A percentile compares a stretch with the other conserved stretches of the same genome.
phyloP scores from a whole-genome alignment of 1,140 invertebrate species.

The Phenacoccus solenopsis region DNA sequence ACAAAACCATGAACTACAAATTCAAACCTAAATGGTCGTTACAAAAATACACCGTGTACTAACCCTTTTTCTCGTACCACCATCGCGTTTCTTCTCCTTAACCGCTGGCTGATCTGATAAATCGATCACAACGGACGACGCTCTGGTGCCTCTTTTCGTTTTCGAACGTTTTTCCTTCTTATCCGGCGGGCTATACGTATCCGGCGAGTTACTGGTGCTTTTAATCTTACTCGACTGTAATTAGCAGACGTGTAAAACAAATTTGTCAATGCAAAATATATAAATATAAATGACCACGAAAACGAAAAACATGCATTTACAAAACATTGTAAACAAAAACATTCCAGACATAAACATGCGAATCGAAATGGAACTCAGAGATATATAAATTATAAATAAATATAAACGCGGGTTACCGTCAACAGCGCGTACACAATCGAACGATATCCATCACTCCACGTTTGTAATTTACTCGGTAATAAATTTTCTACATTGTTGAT shows the following conservation, averaged over 20 bases:
- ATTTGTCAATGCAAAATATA: not conserved
- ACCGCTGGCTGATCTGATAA: not conserved
- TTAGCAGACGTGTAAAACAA: not conserved
- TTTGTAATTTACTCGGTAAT: too few species aligned
- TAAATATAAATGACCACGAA: too few species aligned
- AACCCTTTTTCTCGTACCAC: not conserved
- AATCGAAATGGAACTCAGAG: too few species aligned
- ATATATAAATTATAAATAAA: too few species aligned
- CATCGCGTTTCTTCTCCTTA: constrained; percentile 10
- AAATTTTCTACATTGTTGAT: too few species aligned
- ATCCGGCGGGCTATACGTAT: not conserved
- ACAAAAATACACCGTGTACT: not conserved
- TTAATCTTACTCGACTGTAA: constrained; percentile 5
- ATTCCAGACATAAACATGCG: too few species aligned
- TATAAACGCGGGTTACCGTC: too few species aligned
- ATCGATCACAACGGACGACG: not conserved
- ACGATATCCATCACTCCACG: too few species aligned
- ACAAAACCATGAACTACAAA: not conserved
- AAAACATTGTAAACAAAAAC: too few species aligned
- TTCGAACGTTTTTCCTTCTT: constrained; percentile 12
- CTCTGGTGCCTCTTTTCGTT: not conserved
- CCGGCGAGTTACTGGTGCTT: constrained; percentile 7
- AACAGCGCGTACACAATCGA: too few species aligned
- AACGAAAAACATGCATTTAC: too few species aligned
- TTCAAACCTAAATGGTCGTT: not conserved